Percentiles rank a stretch among this genome's conserved stretches.
These are phyloP conservation scores for Mugil cephalus DNA, from an alignment of 2,113 vertebrate species.

Conservation along the genomic window DNA sequence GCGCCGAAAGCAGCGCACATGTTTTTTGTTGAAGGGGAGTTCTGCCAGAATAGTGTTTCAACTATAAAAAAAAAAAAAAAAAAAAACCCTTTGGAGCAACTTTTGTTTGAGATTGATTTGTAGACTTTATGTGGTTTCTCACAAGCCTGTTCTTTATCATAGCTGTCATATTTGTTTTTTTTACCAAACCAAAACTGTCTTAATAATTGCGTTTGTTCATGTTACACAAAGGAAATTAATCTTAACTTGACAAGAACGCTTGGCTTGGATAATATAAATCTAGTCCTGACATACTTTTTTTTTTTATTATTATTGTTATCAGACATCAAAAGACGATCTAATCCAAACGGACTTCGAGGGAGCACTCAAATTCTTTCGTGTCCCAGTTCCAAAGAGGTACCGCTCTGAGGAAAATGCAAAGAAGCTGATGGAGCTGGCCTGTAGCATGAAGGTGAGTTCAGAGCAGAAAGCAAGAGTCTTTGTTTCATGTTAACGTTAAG, in stretches of 20 bases:
- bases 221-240: slow-evolving; percentile 3
- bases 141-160: background rate
- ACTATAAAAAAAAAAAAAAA: background rate
- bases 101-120: background rate
- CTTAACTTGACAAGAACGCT: no score
- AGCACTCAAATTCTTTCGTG: slow-evolving; percentile 97
- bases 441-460: slow-evolving; percentile 94
- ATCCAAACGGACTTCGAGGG: slow-evolving; percentile 97
- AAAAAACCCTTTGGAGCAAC: background rate
- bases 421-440: slow-evolving; percentile 98
- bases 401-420: slow-evolving; percentile 98
- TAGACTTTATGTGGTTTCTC: background rate
- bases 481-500: background rate
- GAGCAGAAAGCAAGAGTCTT: background rate
- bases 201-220: background rate
- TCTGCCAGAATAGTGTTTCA: background rate
- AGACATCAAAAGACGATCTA: slow-evolving; percentile 98
- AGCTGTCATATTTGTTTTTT: background rate
- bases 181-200: slow-evolving; percentile 3
- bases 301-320: slow-evolving; percentile 17
- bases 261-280: background rate
- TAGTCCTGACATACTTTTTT: background rate
- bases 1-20: background rate
- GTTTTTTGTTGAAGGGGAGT: background rate
- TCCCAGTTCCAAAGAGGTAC: slow-evolving; percentile 97